Percentiles rank a stretch among this genome's conserved stretches.
Conservation (phyloP, 2,888 invertebrate genomes). For the Thecophora atra region DNA sequence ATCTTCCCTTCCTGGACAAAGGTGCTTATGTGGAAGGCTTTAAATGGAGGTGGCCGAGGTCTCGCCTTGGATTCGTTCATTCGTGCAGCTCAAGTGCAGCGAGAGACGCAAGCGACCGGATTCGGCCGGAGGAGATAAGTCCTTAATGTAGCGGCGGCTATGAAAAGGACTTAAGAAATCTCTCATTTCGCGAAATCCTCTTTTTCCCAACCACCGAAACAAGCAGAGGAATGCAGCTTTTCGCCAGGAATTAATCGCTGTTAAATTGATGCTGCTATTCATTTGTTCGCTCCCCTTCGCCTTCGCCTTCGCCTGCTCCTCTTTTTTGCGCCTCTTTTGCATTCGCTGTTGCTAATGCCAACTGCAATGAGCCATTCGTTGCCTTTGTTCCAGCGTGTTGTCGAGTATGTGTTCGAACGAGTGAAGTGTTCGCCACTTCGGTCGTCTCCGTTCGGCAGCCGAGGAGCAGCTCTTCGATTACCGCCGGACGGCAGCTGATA, state of each 20-base stretch:
- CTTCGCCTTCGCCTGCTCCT: neutral
- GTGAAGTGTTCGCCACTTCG: conserved; percentile 9
- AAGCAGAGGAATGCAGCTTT: neutral
- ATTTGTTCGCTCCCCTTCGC: neutral
- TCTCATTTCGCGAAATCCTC: conserved; percentile 10
- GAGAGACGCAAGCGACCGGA: neutral
- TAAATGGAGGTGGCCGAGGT: neutral
- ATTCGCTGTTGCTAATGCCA: neutral
- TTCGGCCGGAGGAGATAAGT: neutral
- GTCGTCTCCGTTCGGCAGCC: neutral
- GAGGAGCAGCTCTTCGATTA: conserved; percentile 41
- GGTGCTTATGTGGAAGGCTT: neutral
- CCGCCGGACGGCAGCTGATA: conserved; percentile 51
- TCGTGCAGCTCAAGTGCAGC: neutral
- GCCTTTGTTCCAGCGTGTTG: conserved; percentile 16
- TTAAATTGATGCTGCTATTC: conserved; percentile 18
- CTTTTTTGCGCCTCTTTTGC: neutral
- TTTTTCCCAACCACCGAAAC: neutral
- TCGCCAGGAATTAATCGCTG: conserved; percentile 26
- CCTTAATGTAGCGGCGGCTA: neutral
- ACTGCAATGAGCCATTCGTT: conserved; percentile 10
- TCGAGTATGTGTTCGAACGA: conserved; percentile 30
- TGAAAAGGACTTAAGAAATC: neutral
- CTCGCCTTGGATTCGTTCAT: neutral
- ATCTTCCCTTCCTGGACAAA: no score